A percentile compares a stretch with the other conserved stretches of the same genome.
These are phyloP conservation scores for Myiotriccus ornatus DNA, from an alignment of 2,797 vertebrate species.

Conservation along the genomic window DNA sequence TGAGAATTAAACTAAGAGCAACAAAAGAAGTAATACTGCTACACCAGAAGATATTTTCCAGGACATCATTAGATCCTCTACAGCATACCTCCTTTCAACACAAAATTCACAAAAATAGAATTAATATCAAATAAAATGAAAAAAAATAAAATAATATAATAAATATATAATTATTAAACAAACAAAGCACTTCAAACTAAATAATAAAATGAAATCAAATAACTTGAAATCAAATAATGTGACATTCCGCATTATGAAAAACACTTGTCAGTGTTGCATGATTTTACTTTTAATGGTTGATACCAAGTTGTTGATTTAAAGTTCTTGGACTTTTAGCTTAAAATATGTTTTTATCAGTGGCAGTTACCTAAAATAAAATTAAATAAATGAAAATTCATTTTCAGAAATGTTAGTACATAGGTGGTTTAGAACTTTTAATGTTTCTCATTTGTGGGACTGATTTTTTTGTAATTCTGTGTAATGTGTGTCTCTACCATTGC, in stretches of 20 bases:
- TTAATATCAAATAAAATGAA: not conserved
- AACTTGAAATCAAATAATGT: not conserved
- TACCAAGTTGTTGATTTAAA: not conserved
- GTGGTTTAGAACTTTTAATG: not conserved
- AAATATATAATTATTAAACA: not conserved
- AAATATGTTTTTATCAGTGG: not conserved
- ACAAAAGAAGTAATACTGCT: not conserved
- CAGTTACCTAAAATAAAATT: not conserved
- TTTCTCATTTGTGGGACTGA: not conserved
- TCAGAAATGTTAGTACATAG: not conserved
- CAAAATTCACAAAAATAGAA: not conserved
- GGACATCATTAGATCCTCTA: not conserved
- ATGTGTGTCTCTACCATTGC: not conserved
- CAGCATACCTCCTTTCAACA: not conserved
- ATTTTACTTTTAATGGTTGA: not conserved
- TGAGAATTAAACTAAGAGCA: not conserved
- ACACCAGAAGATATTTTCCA: not conserved
- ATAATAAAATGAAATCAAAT: not conserved
- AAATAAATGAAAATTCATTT: not conserved
- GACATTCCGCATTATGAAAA: not conserved
- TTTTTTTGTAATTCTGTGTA: not conserved
- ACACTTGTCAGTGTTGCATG: not conserved
- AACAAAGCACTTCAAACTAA: not conserved
- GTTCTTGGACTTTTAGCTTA: not conserved
- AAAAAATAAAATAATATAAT: not conserved